Conservation (phyloP, 2,888 invertebrate genomes). For the Cephonodes hylas region DNA sequence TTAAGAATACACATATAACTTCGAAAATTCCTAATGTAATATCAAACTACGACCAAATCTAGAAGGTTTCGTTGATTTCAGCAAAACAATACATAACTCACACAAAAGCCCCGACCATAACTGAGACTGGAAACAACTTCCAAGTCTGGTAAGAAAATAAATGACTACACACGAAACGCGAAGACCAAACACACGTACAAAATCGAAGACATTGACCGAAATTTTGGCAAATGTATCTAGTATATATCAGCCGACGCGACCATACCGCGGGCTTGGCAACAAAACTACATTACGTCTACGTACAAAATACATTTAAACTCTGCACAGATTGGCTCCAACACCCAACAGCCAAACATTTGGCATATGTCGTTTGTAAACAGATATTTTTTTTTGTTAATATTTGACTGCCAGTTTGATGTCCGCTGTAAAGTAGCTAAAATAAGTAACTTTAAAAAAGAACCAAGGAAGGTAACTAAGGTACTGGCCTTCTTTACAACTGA, state of each 20-base stretch:
- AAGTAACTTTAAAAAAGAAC: no score
- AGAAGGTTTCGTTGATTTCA: no score
- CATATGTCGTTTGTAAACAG: background rate
- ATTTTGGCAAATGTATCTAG: slow-evolving; percentile 6
- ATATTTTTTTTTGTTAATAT: background rate
- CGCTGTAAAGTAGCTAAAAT: no score
- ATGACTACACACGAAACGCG: background rate
- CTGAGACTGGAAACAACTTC: background rate
- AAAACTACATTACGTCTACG: slow-evolving; percentile 20
- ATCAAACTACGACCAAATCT: no score
- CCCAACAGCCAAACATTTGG: slow-evolving; percentile 1
- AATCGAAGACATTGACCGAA: background rate
- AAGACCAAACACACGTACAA: background rate
- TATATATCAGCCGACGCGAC: slow-evolving; percentile 18
- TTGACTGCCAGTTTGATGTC: background rate
- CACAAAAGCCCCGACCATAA: background rate
- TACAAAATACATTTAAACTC: slow-evolving; percentile 21
- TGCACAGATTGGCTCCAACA: slow-evolving; percentile 1
- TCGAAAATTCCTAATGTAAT: no score
- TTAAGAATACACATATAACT: no score
- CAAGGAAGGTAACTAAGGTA: no score
- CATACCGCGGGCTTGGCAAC: slow-evolving; percentile 23
- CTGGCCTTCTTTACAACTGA: no score
- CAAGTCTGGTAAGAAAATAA: background rate
- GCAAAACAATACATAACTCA: no score